Evolutionary conservation across 2,113 vertebrate species (phyloP).

Genomic region (Oryzias curvinotus): DNA sequence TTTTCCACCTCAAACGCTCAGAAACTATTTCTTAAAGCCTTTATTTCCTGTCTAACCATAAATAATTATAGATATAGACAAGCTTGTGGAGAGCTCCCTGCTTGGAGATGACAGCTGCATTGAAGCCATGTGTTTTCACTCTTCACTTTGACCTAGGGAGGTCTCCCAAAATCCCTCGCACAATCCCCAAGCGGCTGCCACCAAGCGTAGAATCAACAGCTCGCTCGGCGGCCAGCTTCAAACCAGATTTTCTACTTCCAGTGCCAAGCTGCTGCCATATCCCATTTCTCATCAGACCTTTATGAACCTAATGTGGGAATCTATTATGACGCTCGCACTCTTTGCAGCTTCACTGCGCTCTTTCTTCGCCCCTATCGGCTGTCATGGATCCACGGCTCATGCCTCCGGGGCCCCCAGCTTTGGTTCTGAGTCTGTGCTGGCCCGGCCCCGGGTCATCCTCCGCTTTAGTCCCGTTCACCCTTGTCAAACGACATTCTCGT

Average conservation of each 20-base stretch:
- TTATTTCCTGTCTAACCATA: conserved; percentile 31
- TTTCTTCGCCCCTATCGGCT: conserved; percentile 16
- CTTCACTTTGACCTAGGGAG: conserved; percentile 25
- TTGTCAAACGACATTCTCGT: conserved; percentile 60
- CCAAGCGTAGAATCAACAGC: conserved; percentile 32
- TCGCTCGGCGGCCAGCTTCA: conserved; percentile 33
- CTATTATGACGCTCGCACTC: conserved; percentile 55
- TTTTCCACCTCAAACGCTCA: conserved; percentile 16
- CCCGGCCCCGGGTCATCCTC: conserved; percentile 44
- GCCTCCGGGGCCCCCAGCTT: conserved; percentile 34
- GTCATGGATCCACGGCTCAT: conserved; percentile 24
- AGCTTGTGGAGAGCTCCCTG: conserved; percentile 10
- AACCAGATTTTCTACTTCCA: conserved; percentile 51
- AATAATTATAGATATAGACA: conserved; percentile 43
- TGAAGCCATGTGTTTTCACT: conserved; percentile 64
- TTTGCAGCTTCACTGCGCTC: conserved; percentile 33
- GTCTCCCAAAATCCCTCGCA: conserved; percentile 46
- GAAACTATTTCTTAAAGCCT: conserved; percentile 9
- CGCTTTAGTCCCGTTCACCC: conserved; percentile 52
- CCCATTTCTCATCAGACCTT: conserved; percentile 55
- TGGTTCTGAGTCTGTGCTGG: conserved; percentile 3
- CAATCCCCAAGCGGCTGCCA: conserved; percentile 41
- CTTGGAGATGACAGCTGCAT: conserved; percentile 37
- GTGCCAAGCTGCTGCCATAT: conserved; percentile 65
- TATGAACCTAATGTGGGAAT: conserved; percentile 66